phyloP scores from a whole-genome alignment of 2,888 invertebrate species.

The Lasioglossum calceatum region DNA sequence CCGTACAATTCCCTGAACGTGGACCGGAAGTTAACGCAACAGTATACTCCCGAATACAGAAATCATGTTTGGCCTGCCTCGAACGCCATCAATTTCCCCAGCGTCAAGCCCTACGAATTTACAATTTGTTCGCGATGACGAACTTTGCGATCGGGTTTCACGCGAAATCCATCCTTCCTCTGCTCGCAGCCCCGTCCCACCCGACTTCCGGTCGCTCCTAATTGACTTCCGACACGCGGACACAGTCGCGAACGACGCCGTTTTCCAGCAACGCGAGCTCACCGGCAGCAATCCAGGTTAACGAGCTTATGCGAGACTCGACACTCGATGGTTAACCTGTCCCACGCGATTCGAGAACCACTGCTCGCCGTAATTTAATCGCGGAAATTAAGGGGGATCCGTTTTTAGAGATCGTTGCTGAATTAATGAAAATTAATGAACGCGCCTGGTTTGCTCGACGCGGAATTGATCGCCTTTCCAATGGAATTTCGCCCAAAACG shows the following conservation, averaged over 20 bases:
- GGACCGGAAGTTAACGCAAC: slow-evolving; percentile 1
- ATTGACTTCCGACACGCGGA: slow-evolving; percentile 72
- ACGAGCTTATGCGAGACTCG: slow-evolving; percentile 21
- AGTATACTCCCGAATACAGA: not conserved
- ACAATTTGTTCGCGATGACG: slow-evolving; percentile 20
- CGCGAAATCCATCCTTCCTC: slow-evolving; percentile 31
- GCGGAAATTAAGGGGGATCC: not conserved
- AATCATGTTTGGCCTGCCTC: not conserved
- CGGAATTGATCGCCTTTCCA: not conserved
- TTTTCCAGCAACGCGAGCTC: slow-evolving; percentile 10
- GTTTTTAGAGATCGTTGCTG: not conserved
- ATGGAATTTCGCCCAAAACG: not conserved
- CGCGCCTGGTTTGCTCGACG: not conserved
- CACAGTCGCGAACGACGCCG: slow-evolving; percentile 38
- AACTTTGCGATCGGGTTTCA: slow-evolving; percentile 50
- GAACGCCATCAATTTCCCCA: slow-evolving; percentile 16
- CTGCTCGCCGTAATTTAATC: not conserved
- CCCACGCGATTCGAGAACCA: not conserved
- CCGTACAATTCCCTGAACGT: not conserved
- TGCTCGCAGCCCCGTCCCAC: slow-evolving; percentile 29
- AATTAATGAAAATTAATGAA: not conserved
- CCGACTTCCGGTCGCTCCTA: slow-evolving; percentile 67
- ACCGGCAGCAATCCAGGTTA: slow-evolving; percentile 24
- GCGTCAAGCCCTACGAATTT: slow-evolving; percentile 40
- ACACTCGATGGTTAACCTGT: slow-evolving; percentile 23